A percentile compares a stretch with the other conserved stretches of the same genome.
phyloP scores from a whole-genome alignment of 1,140 invertebrate genomes.

The Meloidogyne hapla region DNA sequence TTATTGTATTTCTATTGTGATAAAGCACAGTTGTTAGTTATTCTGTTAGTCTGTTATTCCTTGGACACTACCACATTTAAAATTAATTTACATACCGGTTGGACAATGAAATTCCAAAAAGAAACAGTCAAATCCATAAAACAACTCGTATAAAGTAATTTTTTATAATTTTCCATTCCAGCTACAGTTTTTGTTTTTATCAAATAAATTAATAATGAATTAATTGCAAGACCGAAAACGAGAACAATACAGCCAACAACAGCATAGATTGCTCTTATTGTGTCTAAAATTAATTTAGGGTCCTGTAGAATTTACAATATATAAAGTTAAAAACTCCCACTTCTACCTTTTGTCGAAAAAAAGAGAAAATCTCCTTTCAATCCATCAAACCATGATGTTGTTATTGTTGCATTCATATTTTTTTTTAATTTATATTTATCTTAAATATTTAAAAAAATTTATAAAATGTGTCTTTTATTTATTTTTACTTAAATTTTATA shows the following conservation, averaged over 20 bases:
- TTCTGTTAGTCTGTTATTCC: no score
- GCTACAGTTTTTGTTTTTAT: not conserved
- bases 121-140: not conserved
- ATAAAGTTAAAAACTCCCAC: not conserved
- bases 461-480: no score
- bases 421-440: no score
- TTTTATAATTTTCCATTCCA: not conserved
- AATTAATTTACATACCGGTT: not conserved
- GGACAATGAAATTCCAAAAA: not conserved
- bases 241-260: not conserved
- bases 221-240: not conserved
- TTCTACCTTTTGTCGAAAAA: constrained; percentile 3
- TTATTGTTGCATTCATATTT: no score
- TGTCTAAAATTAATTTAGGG: not conserved
- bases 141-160: not conserved
- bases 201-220: not conserved
- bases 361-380: not conserved
- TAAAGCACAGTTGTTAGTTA: no score
- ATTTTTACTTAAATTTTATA: no score
- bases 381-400: no score
- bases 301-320: no score
- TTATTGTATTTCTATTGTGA: no score
- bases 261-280: not conserved
- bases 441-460: no score
- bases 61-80: no score